Percentiles rank a stretch among this genome's conserved stretches.
Evolutionary conservation across 2,797 vertebrate species (phyloP).

Genomic region (Phrynocephalus forsythii): DNA sequence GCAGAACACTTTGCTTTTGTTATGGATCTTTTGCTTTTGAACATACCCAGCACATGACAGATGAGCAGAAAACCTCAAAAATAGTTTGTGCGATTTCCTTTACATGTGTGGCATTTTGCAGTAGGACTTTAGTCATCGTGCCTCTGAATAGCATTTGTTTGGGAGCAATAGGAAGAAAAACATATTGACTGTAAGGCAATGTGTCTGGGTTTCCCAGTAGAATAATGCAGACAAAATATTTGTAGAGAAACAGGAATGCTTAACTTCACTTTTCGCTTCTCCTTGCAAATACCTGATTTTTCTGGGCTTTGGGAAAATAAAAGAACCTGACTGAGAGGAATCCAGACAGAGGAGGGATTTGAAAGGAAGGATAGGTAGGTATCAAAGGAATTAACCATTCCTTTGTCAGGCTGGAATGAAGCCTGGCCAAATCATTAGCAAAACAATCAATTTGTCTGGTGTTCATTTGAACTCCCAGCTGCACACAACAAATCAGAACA

Average conservation of each 20-base stretch:
- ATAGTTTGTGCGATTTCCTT: too few relatives aligned
- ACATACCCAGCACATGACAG: too few relatives aligned
- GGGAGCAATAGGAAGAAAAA: not conserved
- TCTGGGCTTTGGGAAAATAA: not conserved
- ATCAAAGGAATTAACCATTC: not conserved
- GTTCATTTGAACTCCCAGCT: not conserved
- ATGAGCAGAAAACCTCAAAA: too few relatives aligned
- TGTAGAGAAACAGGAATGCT: not conserved
- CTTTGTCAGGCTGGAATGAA: not conserved
- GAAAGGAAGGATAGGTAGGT: not conserved
- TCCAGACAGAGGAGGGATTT: not conserved
- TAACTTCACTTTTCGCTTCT: not conserved
- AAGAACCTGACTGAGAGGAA: not conserved
- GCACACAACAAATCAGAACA: not conserved
- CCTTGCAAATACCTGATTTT: not conserved
- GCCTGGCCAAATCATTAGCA: not conserved
- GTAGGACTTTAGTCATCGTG: not conserved
- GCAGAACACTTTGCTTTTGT: too few relatives aligned
- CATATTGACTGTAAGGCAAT: not conserved
- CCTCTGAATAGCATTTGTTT: not conserved
- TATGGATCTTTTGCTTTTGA: too few relatives aligned
- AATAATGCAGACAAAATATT: not conserved
- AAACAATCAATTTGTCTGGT: not conserved
- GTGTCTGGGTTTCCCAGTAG: not conserved
- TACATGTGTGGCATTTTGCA: too few relatives aligned